Percentiles rank a stretch among this genome's conserved stretches.
phyloP scores from a whole-genome alignment of 2,797 vertebrate genomes.

The Siniperca undulata region DNA sequence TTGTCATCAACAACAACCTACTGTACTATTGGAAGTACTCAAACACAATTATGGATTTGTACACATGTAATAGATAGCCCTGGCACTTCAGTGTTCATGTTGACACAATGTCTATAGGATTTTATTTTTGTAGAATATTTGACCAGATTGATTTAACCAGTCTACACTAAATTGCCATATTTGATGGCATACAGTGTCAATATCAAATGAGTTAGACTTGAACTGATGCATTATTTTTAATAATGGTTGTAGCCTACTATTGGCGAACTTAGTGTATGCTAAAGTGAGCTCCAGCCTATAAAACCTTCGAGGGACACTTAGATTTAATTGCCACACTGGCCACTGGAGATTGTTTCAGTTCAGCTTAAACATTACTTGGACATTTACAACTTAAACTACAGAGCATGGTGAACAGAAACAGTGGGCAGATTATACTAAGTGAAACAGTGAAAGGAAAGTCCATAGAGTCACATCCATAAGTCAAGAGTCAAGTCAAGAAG shows the following conservation, averaged over 20 bases:
- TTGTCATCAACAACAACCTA: background rate
- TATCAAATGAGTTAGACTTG: background rate
- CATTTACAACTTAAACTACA: slow-evolving; percentile 42
- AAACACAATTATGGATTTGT: background rate
- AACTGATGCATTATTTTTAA: background rate
- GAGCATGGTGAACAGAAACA: slow-evolving; percentile 13
- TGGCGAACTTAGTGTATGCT: background rate
- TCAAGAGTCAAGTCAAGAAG: too few species aligned
- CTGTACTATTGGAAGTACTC: background rate
- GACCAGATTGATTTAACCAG: background rate
- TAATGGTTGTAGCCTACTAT: background rate
- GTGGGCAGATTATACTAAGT: slow-evolving; percentile 14
- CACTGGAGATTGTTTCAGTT: slow-evolving; percentile 27
- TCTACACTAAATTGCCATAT: background rate
- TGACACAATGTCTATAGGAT: background rate
- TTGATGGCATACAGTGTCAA: background rate
- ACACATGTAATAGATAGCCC: background rate
- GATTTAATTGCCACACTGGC: slow-evolving; percentile 24
- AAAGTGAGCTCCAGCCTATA: background rate
- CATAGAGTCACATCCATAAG: slow-evolving; percentile 21
- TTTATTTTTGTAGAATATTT: background rate
- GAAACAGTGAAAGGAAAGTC: slow-evolving; percentile 7
- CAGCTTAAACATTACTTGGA: slow-evolving; percentile 37
- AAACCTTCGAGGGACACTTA: background rate
- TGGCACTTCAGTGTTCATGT: background rate